Evolutionary conservation across 2,888 invertebrate genomes (phyloP), one percentile per base, ranked within the genome.

Genomic region (Camptogramma bilineatum): DNA sequence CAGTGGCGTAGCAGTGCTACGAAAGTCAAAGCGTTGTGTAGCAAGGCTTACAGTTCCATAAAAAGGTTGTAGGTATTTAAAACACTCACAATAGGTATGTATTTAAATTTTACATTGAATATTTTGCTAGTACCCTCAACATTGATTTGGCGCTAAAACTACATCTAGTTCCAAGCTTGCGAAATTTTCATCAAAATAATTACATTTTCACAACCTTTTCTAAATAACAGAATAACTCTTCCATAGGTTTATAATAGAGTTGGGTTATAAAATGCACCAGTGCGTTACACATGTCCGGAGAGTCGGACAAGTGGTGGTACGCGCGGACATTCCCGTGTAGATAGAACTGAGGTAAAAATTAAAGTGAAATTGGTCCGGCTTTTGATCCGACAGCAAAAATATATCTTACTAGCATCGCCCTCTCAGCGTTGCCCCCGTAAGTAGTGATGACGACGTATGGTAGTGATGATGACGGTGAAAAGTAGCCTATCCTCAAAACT

Each of bases 301-400:
- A 51, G 62, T 47, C 62, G 31, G 56, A 52, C 62, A 52, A 56
- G 56, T 24, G 42, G 44, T 64, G 60, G 51, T 65, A 72, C 75
- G 76, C 73, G 69, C 79, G 77, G 68, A 64, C 69, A 74, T 80
- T 81, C 79, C 74, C 81, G 75, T 21, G 39, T 39, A n/a, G 31
- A 18, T 55, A 61, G 54, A 24, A 24, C 16, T 51, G 54, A 7
- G 48, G 24, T 60, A 21, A 47, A 24, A n/a, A 13, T 13, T 16
- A 21, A 16, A 0, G 8, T 7, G n/a, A 2, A 2, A 13, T 39
- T 39, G 0, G 13, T 39, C 7, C 16, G 42, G 16, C 42, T 42
- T 42, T 42, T 42, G 42, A 42, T 2, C 9, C 0, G 10, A 34
- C 9, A 34, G 34, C 10, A 16, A 17, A 44, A 17, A 10, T 44